phyloP scores from a whole-genome alignment of 2,113 vertebrate species.

The Tamias sibiricus region DNA sequence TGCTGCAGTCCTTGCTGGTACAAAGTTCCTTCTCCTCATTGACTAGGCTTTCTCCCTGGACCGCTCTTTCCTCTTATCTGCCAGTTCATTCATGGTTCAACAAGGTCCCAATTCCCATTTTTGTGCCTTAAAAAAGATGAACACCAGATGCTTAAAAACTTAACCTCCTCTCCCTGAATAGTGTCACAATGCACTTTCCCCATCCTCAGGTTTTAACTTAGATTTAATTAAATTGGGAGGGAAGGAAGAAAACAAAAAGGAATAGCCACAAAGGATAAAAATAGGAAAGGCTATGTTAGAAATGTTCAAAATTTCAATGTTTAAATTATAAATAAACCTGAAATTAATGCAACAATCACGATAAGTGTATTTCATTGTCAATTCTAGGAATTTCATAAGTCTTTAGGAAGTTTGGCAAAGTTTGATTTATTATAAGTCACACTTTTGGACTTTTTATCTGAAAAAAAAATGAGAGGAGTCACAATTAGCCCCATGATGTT shows the following conservation, averaged over 20 bases:
- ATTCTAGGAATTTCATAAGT: background rate
- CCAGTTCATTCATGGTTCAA: constrained; percentile 18
- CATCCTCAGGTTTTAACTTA: constrained; percentile 32
- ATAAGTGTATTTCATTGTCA: constrained; percentile 21
- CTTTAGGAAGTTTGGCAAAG: constrained; percentile 28
- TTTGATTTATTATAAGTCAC: constrained; percentile 30
- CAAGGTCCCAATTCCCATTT: constrained; percentile 8
- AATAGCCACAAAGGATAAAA: constrained; percentile 5
- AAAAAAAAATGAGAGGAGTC: background rate
- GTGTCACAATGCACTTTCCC: background rate
- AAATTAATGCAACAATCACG: constrained; percentile 6
- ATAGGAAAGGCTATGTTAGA: background rate
- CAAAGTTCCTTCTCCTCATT: background rate
- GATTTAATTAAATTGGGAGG: constrained; percentile 17
- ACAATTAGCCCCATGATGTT: background rate
- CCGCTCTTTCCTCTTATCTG: constrained; percentile 45
- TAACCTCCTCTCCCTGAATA: constrained; percentile 21
- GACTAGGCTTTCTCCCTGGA: background rate
- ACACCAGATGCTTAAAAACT: constrained; percentile 50
- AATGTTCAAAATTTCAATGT: background rate
- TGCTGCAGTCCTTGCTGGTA: background rate
- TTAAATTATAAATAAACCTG: constrained; percentile 23
- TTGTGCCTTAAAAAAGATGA: constrained; percentile 54
- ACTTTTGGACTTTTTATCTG: background rate
- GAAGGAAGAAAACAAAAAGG: constrained; percentile 6